Evolutionary conservation across 2,113 vertebrate species (phyloP).

Genomic region (Pteronura brasiliensis): DNA sequence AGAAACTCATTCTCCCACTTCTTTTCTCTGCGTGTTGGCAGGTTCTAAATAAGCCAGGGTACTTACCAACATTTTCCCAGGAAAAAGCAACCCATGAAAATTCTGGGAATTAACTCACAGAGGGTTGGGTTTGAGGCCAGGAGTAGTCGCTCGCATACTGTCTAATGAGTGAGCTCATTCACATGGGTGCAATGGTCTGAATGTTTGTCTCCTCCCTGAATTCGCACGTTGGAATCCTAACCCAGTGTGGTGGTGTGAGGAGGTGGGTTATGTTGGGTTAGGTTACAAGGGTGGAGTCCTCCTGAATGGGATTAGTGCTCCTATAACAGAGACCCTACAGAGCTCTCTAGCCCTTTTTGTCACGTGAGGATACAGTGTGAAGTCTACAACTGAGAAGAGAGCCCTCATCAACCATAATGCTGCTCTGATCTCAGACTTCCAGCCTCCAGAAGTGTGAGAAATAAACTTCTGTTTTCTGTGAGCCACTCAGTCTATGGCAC

Average conservation of each 20-base stretch:
- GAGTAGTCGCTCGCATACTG: neutral
- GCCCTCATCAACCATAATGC: neutral
- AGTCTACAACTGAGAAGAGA: neutral
- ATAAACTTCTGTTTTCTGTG: neutral
- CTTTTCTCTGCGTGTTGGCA: neutral
- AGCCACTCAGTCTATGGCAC: neutral
- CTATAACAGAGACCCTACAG: neutral
- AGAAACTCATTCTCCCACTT: neutral
- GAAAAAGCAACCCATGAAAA: constrained; percentile 23
- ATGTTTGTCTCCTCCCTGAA: neutral
- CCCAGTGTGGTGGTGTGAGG: neutral
- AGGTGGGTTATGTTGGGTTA: neutral
- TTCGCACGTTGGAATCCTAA: neutral
- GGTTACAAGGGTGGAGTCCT: neutral
- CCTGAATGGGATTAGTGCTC: neutral
- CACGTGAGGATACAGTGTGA: neutral
- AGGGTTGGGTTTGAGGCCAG: neutral
- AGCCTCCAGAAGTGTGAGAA: neutral
- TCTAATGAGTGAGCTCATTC: neutral
- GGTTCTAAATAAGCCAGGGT: constrained; percentile 14
- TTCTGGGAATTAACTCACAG: neutral
- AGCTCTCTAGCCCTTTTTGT: neutral
- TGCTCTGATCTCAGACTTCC: neutral
- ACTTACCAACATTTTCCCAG: neutral
- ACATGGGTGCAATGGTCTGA: neutral